phyloP scores from a whole-genome alignment of 2,888 invertebrate species.

The Trypoxylon attenuatum region DNA sequence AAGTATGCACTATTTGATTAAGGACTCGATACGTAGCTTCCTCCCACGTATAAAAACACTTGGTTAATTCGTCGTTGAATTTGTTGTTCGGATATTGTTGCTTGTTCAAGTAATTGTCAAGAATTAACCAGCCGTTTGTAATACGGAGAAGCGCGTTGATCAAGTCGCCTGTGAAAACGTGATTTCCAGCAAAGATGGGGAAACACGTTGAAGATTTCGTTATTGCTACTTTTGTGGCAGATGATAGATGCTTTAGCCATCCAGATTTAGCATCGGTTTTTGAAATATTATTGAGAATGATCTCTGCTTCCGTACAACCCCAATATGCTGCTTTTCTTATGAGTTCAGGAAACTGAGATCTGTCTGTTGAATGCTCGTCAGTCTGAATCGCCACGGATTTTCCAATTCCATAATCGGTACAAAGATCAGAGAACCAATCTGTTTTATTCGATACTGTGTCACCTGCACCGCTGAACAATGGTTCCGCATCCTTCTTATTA shows the following conservation, averaged over 20 bases:
- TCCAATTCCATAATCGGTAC: slow-evolving; percentile 40
- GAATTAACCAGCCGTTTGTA: slow-evolving; percentile 68
- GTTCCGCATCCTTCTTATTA: slow-evolving; percentile 23
- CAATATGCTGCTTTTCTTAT: slow-evolving; percentile 62
- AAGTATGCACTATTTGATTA: slow-evolving; percentile 58
- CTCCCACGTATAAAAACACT: slow-evolving; percentile 64
- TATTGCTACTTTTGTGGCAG: slow-evolving; percentile 65
- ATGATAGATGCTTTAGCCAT: slow-evolving; percentile 60
- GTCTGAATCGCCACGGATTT: slow-evolving; percentile 61
- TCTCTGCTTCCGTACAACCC: slow-evolving; percentile 67
- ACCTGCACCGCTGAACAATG: slow-evolving; percentile 57
- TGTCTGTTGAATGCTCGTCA: slow-evolving; percentile 23
- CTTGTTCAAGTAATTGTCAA: slow-evolving; percentile 70
- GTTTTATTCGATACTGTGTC: slow-evolving; percentile 57
- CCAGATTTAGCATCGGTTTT: slow-evolving; percentile 43
- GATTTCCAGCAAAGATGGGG: slow-evolving; percentile 64
- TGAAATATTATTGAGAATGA: slow-evolving; percentile 43
- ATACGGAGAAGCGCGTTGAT: slow-evolving; percentile 65
- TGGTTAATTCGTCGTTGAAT: slow-evolving; percentile 55
- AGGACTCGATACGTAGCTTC: slow-evolving; percentile 60
- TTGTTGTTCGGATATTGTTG: slow-evolving; percentile 64
- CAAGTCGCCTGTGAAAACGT: slow-evolving; percentile 59
- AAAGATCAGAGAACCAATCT: slow-evolving; percentile 59
- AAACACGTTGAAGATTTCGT: slow-evolving; percentile 67
- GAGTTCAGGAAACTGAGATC: slow-evolving; percentile 56